A percentile compares a stretch with the other conserved stretches of the same genome.
Evolutionary conservation across 2,888 invertebrate species (phyloP).

Genomic region (Oxytorus armatus): DNA sequence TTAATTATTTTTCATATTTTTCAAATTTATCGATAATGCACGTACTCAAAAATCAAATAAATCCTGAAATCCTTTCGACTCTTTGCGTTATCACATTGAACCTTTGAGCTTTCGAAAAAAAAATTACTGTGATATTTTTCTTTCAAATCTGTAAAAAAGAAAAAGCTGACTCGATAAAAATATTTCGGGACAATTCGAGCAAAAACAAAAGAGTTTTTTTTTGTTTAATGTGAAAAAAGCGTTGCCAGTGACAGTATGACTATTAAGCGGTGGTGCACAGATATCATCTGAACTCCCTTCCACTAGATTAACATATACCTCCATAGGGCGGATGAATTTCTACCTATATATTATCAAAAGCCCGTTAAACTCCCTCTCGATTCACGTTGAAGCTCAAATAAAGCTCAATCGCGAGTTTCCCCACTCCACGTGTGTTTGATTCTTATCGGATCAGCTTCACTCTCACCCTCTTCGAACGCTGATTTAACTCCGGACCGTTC

Average conservation of each 20-base stretch:
- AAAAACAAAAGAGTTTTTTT: neutral
- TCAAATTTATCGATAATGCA: too few species aligned
- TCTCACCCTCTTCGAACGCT: constrained; percentile 23
- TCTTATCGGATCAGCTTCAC: constrained; percentile 49
- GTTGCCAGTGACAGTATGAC: neutral
- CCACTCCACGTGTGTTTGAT: constrained; percentile 53
- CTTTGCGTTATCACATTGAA: too few species aligned
- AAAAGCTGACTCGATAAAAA: neutral
- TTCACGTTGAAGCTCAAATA: constrained; percentile 42
- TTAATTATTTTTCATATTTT: too few species aligned
- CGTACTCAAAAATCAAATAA: too few species aligned
- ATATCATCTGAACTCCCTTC: constrained; percentile 24
- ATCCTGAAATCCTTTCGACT: too few species aligned
- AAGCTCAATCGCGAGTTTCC: constrained; percentile 42
- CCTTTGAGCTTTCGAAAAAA: too few species aligned
- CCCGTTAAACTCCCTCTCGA: constrained; percentile 22
- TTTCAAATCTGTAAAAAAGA: neutral
- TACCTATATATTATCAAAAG: too few species aligned
- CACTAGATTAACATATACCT: constrained; percentile 24
- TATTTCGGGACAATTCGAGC: neutral
- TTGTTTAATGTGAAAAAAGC: neutral
- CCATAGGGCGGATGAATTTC: too few species aligned
- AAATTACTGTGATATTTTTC: neutral
- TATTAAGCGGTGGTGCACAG: neutral
- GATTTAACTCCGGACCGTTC: constrained; percentile 27